Percentiles rank a stretch among this genome's conserved stretches.
These are phyloP conservation scores for Octopus bimaculoides DNA, from an alignment of 1,140 invertebrate species.

Conservation along the genomic window DNA sequence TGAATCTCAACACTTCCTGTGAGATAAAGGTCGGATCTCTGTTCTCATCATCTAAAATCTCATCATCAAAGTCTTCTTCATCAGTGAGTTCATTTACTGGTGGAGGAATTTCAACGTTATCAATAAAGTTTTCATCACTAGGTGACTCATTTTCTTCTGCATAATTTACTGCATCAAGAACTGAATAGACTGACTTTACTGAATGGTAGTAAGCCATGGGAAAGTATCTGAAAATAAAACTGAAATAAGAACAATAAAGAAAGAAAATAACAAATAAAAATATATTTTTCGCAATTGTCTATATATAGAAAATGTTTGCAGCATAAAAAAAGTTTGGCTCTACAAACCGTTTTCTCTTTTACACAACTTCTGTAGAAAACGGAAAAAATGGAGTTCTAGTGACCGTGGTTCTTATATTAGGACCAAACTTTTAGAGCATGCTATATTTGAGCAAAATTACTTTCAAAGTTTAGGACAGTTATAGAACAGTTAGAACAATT, in stretches of 20 bases:
- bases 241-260: too few relatives aligned
- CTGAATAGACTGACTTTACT: not conserved
- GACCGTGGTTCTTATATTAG: not conserved
- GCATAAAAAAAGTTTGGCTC: not conserved
- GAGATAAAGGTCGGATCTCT: not conserved
- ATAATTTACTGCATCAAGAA: not conserved
- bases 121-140: not conserved
- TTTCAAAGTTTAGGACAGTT: not conserved
- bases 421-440: not conserved
- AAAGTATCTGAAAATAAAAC: not conserved
- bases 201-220: not conserved
- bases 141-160: not conserved
- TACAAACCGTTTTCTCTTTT: not conserved
- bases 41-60: not conserved
- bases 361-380: not conserved
- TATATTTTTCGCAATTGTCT: too few relatives aligned
- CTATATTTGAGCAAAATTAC: not conserved
- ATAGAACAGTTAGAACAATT: not conserved
- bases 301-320: not conserved
- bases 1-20: not conserved
- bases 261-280: too few relatives aligned
- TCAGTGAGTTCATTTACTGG: not conserved
- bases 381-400: not conserved
- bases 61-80: slow-evolving; percentile 9
- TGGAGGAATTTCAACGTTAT: not conserved